Conservation (phyloP, 2,113 vertebrate species). For the Brienomyrus brachyistius region DNA sequence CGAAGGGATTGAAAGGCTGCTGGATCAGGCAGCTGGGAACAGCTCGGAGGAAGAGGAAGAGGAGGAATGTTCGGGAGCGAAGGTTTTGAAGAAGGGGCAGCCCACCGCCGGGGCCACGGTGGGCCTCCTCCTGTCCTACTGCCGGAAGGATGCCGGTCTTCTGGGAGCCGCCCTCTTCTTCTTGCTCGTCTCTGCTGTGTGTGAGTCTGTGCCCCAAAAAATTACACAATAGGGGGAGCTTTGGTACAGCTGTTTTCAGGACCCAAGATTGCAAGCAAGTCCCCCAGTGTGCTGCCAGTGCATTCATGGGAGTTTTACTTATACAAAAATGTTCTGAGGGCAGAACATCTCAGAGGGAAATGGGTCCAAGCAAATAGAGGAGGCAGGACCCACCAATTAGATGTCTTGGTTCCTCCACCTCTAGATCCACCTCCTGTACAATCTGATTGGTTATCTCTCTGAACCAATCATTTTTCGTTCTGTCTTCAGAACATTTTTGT, state of each 20-base stretch:
- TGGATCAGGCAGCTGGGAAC: conserved; percentile 22
- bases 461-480: no score
- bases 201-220: conserved; percentile 56
- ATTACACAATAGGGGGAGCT: neutral
- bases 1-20: conserved; percentile 46
- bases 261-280: neutral
- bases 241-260: neutral
- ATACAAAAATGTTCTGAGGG: no score
- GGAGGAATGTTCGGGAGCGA: conserved; percentile 16
- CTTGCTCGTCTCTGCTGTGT: conserved; percentile 75
- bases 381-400: no score
- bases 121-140: conserved; percentile 79
- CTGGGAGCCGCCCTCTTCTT: conserved; percentile 74
- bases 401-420: no score
- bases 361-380: no score
- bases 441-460: no score
- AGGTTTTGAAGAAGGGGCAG: conserved; percentile 23
- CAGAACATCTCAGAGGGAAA: no score
- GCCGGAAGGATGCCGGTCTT: conserved; percentile 69
- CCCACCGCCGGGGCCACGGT: conserved; percentile 71
- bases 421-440: no score
- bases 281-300: neutral
- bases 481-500: no score
- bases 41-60: neutral
- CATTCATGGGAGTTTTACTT: no score